Conservation (phyloP, 1,140 invertebrate genomes). For the Centruroides sculpturatus region DNA sequence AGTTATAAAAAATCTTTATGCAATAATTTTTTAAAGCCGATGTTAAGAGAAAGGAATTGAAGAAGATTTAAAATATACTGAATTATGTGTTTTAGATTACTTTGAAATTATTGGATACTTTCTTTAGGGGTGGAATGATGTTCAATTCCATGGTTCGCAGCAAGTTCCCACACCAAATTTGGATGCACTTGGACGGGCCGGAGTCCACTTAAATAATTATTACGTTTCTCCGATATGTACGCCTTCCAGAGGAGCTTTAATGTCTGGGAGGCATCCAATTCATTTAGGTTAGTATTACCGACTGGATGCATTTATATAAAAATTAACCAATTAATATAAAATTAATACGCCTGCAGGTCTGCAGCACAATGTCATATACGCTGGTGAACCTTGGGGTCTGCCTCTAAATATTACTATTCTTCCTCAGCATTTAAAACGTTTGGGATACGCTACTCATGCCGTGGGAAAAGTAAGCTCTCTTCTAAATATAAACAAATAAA, state of each 20-base stretch:
- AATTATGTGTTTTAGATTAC: no score
- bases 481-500: no score
- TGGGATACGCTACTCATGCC: conserved; percentile 11
- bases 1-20: no score
- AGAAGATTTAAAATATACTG: no score
- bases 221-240: conserved; percentile 63
- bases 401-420: conserved; percentile 52
- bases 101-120: no score
- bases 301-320: not conserved
- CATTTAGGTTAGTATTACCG: conserved; percentile 43
- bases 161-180: conserved; percentile 74
- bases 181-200: conserved; percentile 46
- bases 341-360: conserved; percentile 39
- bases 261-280: conserved; percentile 77
- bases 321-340: not conserved
- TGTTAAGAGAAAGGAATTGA: no score
- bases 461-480: conserved; percentile 9
- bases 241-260: conserved; percentile 56
- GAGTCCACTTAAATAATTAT: conserved; percentile 61
- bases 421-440: conserved; percentile 50
- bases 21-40: no score
- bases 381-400: conserved; percentile 53
- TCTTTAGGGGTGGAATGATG: conserved; percentile 59
- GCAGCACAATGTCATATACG: conserved; percentile 59
- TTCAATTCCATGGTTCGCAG: conserved; percentile 70